A percentile compares a stretch with the other conserved stretches of the same genome.
Evolutionary conservation across 2,888 invertebrate genomes (phyloP).

Genomic region (Sturmia bella): DNA sequence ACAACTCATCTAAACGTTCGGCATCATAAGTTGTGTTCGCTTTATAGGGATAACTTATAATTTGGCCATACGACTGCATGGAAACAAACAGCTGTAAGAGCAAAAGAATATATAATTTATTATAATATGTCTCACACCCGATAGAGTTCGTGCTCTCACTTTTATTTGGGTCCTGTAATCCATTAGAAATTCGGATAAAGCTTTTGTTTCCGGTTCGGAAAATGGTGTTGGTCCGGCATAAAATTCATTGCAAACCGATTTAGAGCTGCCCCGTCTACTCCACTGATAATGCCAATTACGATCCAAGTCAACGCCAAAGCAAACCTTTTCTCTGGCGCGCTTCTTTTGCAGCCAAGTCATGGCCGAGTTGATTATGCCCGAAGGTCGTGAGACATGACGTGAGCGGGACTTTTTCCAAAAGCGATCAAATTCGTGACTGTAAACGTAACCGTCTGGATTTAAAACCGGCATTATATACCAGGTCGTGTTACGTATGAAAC

Average conservation of each 20-base stretch:
- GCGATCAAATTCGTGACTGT: slow-evolving; percentile 87
- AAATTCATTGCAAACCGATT: slow-evolving; percentile 88
- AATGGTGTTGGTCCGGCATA: slow-evolving; percentile 88
- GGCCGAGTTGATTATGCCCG: slow-evolving; percentile 78
- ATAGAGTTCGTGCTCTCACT: slow-evolving; percentile 77
- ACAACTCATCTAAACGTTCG: slow-evolving; percentile 79
- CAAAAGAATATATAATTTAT: slow-evolving; percentile 10
- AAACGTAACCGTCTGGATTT: slow-evolving; percentile 91
- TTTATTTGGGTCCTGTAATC: slow-evolving; percentile 85
- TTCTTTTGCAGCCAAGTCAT: slow-evolving; percentile 80
- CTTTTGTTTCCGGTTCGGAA: slow-evolving; percentile 90
- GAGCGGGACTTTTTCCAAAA: slow-evolving; percentile 91
- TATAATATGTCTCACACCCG: too few species aligned
- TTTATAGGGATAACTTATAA: slow-evolving; percentile 85
- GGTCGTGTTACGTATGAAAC: slow-evolving; percentile 77
- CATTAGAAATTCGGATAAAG: slow-evolving; percentile 85
- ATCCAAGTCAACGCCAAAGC: slow-evolving; percentile 90
- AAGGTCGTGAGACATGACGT: slow-evolving; percentile 80
- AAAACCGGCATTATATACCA: slow-evolving; percentile 90
- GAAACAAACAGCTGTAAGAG: slow-evolving; percentile 84
- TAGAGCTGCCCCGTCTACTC: slow-evolving; percentile 87
- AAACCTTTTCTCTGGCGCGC: slow-evolving; percentile 79
- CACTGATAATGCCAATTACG: slow-evolving; percentile 90
- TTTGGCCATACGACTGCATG: slow-evolving; percentile 87
- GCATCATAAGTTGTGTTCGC: slow-evolving; percentile 77